Conservation (phyloP, 1,140 invertebrate species). For the Himalopsyche phryganea region DNA sequence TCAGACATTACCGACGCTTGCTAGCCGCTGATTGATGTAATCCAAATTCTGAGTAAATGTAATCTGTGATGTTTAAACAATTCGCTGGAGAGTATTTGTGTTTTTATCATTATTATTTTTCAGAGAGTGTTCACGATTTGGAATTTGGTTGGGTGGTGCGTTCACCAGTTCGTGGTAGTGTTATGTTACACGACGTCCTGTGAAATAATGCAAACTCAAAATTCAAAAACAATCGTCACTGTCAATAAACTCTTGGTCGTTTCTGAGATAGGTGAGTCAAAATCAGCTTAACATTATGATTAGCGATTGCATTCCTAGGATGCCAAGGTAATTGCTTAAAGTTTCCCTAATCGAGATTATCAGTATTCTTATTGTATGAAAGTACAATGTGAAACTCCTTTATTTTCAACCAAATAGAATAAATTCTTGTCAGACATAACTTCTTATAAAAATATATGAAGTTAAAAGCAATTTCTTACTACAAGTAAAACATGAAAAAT, state of each 20-base stretch:
- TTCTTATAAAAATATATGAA: not conserved
- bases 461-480: too few species aligned
- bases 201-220: slow-evolving; percentile 11
- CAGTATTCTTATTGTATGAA: not conserved
- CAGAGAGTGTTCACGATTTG: not conserved
- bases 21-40: too few species aligned
- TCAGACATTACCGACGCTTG: too few species aligned
- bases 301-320: too few species aligned
- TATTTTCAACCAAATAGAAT: not conserved
- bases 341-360: not conserved
- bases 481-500: too few species aligned
- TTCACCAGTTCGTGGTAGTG: not conserved
- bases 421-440: slow-evolving; percentile 1
- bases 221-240: slow-evolving; percentile 8
- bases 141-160: not conserved
- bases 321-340: too few species aligned
- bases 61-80: too few species aligned
- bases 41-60: too few species aligned
- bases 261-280: slow-evolving; percentile 4
- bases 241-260: slow-evolving; percentile 9
- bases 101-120: not conserved
- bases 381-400: not conserved
- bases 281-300: too few species aligned
- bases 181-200: not conserved
- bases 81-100: too few species aligned